These are phyloP conservation scores for Strix uralensis DNA, from an alignment of 2,113 vertebrate genomes.

Conservation along the genomic window DNA sequence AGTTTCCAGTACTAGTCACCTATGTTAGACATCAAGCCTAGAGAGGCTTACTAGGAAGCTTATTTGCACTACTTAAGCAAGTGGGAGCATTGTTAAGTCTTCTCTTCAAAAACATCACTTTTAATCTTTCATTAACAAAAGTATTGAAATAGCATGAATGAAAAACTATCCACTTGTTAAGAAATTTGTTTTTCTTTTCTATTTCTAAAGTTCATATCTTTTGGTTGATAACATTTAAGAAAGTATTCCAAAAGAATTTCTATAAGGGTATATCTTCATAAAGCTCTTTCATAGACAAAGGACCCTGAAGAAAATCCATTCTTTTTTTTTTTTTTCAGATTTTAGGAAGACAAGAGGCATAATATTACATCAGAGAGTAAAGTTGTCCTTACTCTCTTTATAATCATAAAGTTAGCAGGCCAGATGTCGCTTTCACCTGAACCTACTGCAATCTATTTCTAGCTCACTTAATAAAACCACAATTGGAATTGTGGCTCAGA, in stretches of 20 bases:
- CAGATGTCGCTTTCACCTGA: constrained; percentile 30
- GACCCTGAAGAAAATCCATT: neutral
- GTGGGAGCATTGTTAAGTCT: neutral
- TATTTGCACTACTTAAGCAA: neutral
- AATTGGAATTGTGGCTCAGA: neutral
- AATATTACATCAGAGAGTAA: neutral
- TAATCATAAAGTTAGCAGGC: neutral
- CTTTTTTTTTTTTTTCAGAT: neutral
- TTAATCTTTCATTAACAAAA: neutral
- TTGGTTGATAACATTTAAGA: neutral
- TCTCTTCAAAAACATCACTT: neutral
- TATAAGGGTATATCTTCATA: neutral
- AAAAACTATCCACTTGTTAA: neutral
- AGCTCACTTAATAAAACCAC: constrained; percentile 15
- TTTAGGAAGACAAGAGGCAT: neutral
- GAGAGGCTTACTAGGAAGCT: neutral
- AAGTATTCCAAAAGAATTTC: neutral
- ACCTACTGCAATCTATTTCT: neutral
- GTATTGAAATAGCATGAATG: neutral
- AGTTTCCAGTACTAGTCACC: neutral
- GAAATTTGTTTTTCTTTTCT: neutral
- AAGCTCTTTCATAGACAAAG: neutral
- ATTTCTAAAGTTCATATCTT: neutral
- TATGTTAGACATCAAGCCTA: neutral
- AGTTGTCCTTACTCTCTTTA: neutral